Evolutionary conservation across 2,113 vertebrate genomes (phyloP).

Genomic region (Grantiella picta): DNA sequence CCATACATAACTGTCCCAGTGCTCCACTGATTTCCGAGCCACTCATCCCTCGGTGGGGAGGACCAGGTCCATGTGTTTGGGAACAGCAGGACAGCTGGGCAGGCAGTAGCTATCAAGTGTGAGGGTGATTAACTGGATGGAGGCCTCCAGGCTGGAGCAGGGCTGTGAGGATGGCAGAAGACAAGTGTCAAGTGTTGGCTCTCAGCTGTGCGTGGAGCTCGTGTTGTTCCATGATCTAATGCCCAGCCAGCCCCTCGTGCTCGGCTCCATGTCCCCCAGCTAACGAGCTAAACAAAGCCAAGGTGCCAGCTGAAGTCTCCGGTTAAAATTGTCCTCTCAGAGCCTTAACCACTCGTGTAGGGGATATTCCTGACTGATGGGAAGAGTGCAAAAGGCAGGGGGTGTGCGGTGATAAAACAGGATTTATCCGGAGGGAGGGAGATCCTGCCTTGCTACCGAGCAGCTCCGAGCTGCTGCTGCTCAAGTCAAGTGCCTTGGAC

Average conservation of each 20-base stretch:
- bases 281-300: neutral
- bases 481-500: neutral
- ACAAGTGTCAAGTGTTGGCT: slow-evolving; percentile 11
- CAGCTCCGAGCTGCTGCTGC: neutral
- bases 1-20: neutral
- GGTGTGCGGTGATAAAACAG: neutral
- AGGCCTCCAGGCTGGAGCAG: neutral
- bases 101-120: slow-evolving; percentile 38
- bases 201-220: neutral
- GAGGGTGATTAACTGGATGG: slow-evolving; percentile 16
- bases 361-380: neutral
- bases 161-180: neutral
- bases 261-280: neutral
- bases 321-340: neutral
- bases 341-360: accelerated
- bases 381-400: neutral
- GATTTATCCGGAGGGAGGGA: neutral
- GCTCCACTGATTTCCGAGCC: neutral
- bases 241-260: neutral
- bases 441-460: neutral
- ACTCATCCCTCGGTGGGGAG: neutral
- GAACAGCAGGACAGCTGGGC: neutral
- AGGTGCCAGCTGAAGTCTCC: neutral
- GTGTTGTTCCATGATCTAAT: neutral
- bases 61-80: neutral